Evolutionary conservation across 2,888 invertebrate species (phyloP).

Genomic region (Tetrapedia diversipes): DNA sequence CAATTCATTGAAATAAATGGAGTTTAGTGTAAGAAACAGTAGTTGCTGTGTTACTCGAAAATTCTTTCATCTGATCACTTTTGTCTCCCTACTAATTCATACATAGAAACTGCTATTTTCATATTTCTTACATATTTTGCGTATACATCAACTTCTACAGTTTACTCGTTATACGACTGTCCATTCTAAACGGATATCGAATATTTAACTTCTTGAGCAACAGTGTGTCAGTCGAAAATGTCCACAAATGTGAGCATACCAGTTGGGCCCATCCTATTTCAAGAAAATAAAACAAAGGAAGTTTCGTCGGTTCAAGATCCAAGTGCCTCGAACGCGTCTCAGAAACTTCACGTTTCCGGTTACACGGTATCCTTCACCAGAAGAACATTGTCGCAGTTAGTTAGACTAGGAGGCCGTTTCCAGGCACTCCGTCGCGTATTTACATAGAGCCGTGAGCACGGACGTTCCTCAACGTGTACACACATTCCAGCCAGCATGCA

Average conservation of each 20-base stretch:
- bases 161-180: neutral
- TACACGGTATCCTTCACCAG: constrained; percentile 26
- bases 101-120: too few relatives aligned
- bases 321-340: neutral
- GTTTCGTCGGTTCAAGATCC: neutral
- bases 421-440: constrained; percentile 24
- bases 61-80: too few relatives aligned
- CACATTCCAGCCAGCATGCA: neutral
- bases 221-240: too few relatives aligned
- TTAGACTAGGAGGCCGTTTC: neutral
- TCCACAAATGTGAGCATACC: neutral
- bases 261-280: neutral
- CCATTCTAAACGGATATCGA: neutral
- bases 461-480: constrained; percentile 1
- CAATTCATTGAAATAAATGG: too few relatives aligned
- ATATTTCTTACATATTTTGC: too few relatives aligned
- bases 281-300: constrained; percentile 1
- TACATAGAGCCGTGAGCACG: constrained; percentile 23
- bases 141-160: too few relatives aligned
- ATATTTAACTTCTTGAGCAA: neutral
- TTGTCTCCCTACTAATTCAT: too few relatives aligned
- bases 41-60: too few relatives aligned
- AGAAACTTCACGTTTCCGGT: constrained; percentile 48
- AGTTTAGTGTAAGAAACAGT: too few relatives aligned
- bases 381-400: too few relatives aligned